phyloP scores from a whole-genome alignment of 1,140 invertebrate genomes.

The Sycobia sp. region DNA sequence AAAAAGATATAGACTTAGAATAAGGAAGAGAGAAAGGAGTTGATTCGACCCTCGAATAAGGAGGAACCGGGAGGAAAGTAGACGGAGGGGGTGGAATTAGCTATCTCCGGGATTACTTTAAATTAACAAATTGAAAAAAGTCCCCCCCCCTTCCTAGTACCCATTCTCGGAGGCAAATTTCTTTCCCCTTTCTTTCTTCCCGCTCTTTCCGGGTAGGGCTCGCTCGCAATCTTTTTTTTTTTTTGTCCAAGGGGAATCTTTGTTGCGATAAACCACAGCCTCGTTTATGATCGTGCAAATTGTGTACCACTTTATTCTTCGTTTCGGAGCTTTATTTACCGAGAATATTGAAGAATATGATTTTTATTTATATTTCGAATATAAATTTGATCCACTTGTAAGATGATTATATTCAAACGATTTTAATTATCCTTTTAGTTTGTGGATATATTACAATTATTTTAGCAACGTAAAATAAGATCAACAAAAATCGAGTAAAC shows the following conservation, averaged over 20 bases:
- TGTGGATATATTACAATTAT: too few relatives aligned
- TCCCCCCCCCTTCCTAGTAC: slow-evolving; percentile 20
- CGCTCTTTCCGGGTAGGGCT: not conserved
- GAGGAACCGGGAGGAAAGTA: slow-evolving; percentile 21
- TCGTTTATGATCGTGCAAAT: slow-evolving; percentile 8
- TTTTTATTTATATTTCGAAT: too few relatives aligned
- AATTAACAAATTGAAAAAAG: slow-evolving; percentile 59
- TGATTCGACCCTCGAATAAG: too few relatives aligned
- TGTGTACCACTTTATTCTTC: not conserved
- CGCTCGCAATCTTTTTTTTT: not conserved
- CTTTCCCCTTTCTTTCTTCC: not conserved
- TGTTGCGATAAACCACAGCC: not conserved
- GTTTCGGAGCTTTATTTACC: too few relatives aligned
- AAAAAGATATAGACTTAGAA: too few relatives aligned
- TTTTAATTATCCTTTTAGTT: too few relatives aligned
- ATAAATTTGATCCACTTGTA: too few relatives aligned
- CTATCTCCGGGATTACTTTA: slow-evolving; percentile 51
- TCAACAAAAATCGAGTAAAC: too few relatives aligned
- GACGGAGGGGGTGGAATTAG: slow-evolving; percentile 48
- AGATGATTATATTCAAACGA: too few relatives aligned
- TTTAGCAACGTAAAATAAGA: too few relatives aligned
- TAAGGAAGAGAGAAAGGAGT: too few relatives aligned
- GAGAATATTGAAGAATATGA: too few relatives aligned
- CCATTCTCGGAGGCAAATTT: not conserved
- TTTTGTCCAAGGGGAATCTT: not conserved